Conservation (phyloP, 2,797 vertebrate species). For the Hippocampus kuda region DNA sequence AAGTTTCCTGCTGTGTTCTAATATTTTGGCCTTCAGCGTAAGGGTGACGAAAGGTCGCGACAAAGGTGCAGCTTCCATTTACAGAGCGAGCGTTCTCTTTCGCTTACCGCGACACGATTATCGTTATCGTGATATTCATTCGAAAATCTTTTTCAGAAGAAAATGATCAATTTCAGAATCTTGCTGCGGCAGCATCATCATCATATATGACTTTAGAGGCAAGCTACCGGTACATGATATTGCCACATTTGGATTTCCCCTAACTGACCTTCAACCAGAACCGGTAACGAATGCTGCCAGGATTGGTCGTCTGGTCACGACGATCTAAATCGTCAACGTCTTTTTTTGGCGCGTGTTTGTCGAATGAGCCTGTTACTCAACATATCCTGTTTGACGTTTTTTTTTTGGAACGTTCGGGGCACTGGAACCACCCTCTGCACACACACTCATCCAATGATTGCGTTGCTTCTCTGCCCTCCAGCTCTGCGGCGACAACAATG, state of each 20-base stretch:
- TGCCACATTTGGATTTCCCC: no score
- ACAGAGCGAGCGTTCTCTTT: background rate
- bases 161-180: background rate
- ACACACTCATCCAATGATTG: background rate
- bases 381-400: no score
- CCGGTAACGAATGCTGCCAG: no score
- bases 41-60: background rate
- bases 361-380: no score
- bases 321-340: no score
- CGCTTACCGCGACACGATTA: background rate
- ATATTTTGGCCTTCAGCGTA: background rate
- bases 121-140: background rate
- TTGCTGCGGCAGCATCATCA: background rate
- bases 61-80: background rate
- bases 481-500: conserved; percentile 18
- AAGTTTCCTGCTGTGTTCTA: background rate
- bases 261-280: no score
- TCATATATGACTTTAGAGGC: no score
- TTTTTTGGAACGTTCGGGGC: background rate
- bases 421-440: background rate
- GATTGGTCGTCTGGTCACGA: no score
- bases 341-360: no score
- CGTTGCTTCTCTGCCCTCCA: conserved; percentile 4
- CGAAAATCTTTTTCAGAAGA: background rate
- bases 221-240: no score